A percentile compares a stretch with the other conserved stretches of the same genome.
phyloP scores from a whole-genome alignment of 2,888 invertebrate species.

The Pemphredon lugubris region DNA sequence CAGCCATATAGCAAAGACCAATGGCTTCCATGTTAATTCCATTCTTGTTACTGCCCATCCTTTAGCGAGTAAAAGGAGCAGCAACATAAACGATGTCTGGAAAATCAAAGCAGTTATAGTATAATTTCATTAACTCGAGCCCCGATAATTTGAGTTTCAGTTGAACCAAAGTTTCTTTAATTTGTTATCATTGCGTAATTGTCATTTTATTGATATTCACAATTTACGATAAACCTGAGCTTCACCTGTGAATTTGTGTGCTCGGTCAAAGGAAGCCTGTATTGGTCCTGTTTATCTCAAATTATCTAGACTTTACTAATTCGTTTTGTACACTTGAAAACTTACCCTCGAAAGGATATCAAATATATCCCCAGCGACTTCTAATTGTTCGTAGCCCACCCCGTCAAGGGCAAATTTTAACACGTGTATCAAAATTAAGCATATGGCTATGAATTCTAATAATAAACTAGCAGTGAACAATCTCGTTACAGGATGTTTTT shows the following conservation, averaged over 20 bases:
- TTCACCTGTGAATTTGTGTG: no score
- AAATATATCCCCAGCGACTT: constrained; percentile 94
- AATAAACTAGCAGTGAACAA: constrained; percentile 93
- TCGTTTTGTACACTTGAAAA: no score
- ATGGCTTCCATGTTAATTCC: constrained; percentile 92
- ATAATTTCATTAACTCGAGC: no score
- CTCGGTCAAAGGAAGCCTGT: no score
- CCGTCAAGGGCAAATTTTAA: constrained; percentile 96
- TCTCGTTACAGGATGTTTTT: constrained; percentile 95
- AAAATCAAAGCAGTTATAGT: constrained; percentile 45
- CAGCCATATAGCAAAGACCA: constrained; percentile 94
- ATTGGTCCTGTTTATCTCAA: no score
- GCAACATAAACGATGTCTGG: constrained; percentile 96
- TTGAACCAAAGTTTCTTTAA: no score
- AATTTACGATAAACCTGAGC: no score
- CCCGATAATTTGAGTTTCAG: no score
- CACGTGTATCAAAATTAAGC: constrained; percentile 93
- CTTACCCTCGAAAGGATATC: constrained; percentile 94
- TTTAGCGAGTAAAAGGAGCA: constrained; percentile 95
- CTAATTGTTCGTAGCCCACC: constrained; percentile 90
- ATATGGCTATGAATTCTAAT: constrained; percentile 92
- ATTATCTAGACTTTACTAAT: no score
- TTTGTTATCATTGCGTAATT: constrained; percentile 5
- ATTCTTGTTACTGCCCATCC: constrained; percentile 97
- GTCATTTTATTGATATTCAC: neutral